These are phyloP conservation scores for Helogale parvula DNA, from an alignment of 2,113 vertebrate species.

Conservation along the genomic window DNA sequence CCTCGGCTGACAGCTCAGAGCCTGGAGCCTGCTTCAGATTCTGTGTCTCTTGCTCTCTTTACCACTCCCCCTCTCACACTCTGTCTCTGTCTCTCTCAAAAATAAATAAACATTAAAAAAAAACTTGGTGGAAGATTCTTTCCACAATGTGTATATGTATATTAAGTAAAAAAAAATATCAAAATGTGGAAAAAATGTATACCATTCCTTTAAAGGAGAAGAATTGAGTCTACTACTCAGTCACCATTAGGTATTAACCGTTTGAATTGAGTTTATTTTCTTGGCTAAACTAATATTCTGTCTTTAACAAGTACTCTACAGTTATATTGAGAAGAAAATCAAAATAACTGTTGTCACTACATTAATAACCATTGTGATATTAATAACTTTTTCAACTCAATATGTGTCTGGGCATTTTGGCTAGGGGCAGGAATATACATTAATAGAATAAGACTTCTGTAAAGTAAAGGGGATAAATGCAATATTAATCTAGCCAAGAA, in stretches of 20 bases:
- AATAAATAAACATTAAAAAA: no score
- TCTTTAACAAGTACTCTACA: conserved; percentile 26
- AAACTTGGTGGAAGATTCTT: neutral
- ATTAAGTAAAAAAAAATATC: neutral
- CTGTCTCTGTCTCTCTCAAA: no score
- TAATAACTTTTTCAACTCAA: conserved; percentile 39
- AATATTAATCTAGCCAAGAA: conserved; percentile 57
- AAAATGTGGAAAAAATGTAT: neutral
- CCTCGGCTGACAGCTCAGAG: no score
- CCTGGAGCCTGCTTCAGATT: no score
- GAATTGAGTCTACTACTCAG: neutral
- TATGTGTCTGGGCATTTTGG: conserved; percentile 27
- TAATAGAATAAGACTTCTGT: neutral
- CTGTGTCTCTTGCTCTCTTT: no score
- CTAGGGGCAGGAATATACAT: conserved; percentile 8
- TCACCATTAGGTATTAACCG: neutral
- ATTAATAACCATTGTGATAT: conserved; percentile 1
- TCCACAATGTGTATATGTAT: neutral
- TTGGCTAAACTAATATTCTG: conserved; percentile 7
- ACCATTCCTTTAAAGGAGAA: conserved; percentile 37
- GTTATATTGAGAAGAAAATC: conserved; percentile 11
- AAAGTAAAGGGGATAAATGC: conserved; percentile 10
- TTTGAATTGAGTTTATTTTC: conserved; percentile 27
- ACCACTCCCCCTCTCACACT: no score
- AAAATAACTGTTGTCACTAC: neutral